These are phyloP conservation scores for Gymnoscopelus microlampas DNA, from an alignment of 2,797 vertebrate genomes.

Conservation along the genomic window DNA sequence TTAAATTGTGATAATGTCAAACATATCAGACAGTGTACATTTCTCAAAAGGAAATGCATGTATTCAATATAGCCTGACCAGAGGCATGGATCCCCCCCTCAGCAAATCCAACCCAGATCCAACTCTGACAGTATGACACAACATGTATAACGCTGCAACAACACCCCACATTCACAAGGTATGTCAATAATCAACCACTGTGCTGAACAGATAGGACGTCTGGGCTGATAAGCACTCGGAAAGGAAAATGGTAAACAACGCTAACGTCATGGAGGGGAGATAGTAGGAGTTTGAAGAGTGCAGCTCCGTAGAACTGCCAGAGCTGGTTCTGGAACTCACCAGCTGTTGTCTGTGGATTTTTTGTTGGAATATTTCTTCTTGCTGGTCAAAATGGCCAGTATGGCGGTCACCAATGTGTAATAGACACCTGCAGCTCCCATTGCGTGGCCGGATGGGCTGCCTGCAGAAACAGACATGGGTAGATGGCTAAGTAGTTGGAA, in stretches of 20 bases:
- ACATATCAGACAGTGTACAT: too few relatives aligned
- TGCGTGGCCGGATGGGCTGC: conserved; percentile 89
- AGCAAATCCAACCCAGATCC: too few relatives aligned
- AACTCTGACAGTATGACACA: conserved; percentile 35
- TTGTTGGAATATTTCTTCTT: conserved; percentile 58
- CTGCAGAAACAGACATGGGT: conserved; percentile 46
- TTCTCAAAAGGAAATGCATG: too few relatives aligned
- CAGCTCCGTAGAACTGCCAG: neutral
- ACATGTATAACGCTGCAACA: conserved; percentile 1
- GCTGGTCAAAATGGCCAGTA: conserved; percentile 78
- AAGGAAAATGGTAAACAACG: conserved; percentile 47
- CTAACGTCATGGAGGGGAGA: neutral
- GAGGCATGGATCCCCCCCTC: too few relatives aligned
- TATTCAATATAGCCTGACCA: too few relatives aligned
- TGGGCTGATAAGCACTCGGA: conserved; percentile 50
- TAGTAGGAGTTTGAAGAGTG: neutral
- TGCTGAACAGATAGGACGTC: conserved; percentile 47
- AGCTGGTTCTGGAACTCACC: conserved; percentile 60
- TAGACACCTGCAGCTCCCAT: conserved; percentile 96
- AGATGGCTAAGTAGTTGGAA: neutral
- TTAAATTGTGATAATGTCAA: too few relatives aligned
- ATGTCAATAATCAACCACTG: conserved; percentile 73
- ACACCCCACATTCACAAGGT: neutral
- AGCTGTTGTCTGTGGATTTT: conserved; percentile 52
- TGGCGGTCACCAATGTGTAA: conserved; percentile 91